A percentile compares a stretch with the other conserved stretches of the same genome.
Conservation (phyloP, 2,888 invertebrate genomes). For the Magallana nippona region DNA sequence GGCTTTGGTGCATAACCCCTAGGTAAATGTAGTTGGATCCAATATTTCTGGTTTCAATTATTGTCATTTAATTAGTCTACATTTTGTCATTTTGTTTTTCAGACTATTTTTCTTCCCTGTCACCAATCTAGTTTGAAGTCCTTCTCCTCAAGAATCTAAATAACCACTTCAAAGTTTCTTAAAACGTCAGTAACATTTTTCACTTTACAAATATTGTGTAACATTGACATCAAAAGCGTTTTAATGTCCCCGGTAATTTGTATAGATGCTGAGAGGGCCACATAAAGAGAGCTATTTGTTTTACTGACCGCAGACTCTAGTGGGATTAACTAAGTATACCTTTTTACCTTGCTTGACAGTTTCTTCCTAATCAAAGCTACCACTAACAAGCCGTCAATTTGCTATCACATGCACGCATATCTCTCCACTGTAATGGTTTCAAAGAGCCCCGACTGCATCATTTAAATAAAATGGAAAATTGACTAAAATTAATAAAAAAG, state of each 20-base stretch:
- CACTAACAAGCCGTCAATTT: too few species aligned
- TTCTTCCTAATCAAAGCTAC: too few species aligned
- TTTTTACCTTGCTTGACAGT: not conserved
- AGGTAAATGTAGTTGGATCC: not conserved
- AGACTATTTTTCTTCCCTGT: constrained; percentile 8
- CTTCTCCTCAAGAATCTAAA: not conserved
- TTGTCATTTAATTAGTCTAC: not conserved
- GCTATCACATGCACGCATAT: too few species aligned
- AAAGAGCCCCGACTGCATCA: too few species aligned
- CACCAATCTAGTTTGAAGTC: not conserved
- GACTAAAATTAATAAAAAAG: too few species aligned
- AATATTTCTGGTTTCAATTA: not conserved
- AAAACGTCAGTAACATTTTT: not conserved
- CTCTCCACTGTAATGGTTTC: too few species aligned
- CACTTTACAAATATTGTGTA: constrained; percentile 7
- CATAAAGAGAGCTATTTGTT: not conserved
- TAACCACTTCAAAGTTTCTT: constrained; percentile 16
- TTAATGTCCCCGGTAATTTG: constrained; percentile 4
- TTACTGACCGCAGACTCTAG: not conserved
- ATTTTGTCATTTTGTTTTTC: not conserved
- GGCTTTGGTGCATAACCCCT: not conserved
- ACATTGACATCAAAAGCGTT: not conserved
- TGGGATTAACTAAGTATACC: not conserved
- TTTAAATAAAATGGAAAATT: too few species aligned
- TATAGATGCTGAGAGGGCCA: not conserved